phyloP scores from a whole-genome alignment of 2,113 vertebrate species.

The Zapornia atra region DNA sequence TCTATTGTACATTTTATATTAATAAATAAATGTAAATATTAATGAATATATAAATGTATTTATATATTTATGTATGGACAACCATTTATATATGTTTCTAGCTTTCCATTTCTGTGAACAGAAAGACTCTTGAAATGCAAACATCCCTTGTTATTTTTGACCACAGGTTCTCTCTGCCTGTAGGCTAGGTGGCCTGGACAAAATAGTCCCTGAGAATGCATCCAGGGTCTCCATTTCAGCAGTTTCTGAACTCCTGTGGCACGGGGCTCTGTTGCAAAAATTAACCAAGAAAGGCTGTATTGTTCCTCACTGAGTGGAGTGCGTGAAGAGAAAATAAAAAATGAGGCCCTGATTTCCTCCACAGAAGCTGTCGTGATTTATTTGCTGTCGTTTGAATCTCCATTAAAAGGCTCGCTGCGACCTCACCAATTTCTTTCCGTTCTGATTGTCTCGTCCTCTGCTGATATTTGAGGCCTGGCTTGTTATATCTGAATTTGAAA shows the following conservation, averaged over 20 bases:
- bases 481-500: conserved; percentile 59
- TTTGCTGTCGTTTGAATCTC: conserved; percentile 48
- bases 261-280: neutral
- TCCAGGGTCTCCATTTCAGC: neutral
- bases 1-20: too few relatives aligned
- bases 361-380: conserved; percentile 40
- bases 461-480: conserved; percentile 38
- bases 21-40: too few relatives aligned
- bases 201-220: neutral
- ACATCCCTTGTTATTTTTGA: neutral
- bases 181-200: neutral
- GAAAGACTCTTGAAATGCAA: neutral
- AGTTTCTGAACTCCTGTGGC: neutral
- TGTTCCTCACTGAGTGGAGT: neutral
- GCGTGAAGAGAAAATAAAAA: conserved; percentile 50
- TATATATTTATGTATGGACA: neutral
- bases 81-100: neutral
- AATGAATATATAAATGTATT: too few relatives aligned
- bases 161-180: neutral
- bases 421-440: conserved; percentile 25
- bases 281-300: neutral
- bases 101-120: neutral
- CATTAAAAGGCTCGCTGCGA: conserved; percentile 7
- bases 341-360: neutral
- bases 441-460: neutral